phyloP scores from a whole-genome alignment of 1,140 invertebrate genomes.

The Nylanderia fulva region DNA sequence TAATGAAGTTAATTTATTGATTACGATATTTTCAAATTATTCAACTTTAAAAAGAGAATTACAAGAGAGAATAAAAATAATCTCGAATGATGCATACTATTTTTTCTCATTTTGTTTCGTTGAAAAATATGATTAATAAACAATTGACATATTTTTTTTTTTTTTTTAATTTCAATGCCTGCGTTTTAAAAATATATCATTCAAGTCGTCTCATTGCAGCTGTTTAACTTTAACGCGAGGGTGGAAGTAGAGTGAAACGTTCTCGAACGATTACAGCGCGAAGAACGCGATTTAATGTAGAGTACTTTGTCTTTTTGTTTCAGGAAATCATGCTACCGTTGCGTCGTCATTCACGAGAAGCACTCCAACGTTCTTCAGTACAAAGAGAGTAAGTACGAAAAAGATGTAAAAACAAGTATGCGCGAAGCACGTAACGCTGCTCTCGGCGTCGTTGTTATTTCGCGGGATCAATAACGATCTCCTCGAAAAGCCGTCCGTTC shows the following conservation, averaged over 20 bases:
- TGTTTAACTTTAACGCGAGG: background rate
- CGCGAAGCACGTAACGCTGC: background rate
- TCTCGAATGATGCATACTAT: background rate
- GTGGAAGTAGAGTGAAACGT: slow-evolving; percentile 4
- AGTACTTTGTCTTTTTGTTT: slow-evolving; percentile 78
- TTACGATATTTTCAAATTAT: background rate
- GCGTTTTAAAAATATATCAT: background rate
- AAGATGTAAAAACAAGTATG: slow-evolving; percentile 39
- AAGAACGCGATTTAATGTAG: slow-evolving; percentile 39
- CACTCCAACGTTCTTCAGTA: slow-evolving; percentile 97
- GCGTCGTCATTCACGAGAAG: slow-evolving; percentile 96
- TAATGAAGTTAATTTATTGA: background rate
- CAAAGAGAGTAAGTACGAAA: slow-evolving; percentile 96
- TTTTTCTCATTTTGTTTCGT: background rate
- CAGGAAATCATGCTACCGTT: slow-evolving; percentile 91
- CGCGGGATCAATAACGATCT: slow-evolving; percentile 73
- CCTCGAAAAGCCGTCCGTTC: slow-evolving; percentile 74
- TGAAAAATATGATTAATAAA: background rate
- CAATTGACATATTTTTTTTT: background rate
- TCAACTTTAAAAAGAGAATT: background rate
- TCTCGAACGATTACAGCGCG: slow-evolving; percentile 36
- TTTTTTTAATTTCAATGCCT: background rate
- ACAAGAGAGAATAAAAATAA: background rate
- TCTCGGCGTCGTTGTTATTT: slow-evolving; percentile 57
- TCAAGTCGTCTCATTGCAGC: background rate